Conservation (phyloP, 2,888 invertebrate genomes). For the Carterocephalus palaemon region DNA sequence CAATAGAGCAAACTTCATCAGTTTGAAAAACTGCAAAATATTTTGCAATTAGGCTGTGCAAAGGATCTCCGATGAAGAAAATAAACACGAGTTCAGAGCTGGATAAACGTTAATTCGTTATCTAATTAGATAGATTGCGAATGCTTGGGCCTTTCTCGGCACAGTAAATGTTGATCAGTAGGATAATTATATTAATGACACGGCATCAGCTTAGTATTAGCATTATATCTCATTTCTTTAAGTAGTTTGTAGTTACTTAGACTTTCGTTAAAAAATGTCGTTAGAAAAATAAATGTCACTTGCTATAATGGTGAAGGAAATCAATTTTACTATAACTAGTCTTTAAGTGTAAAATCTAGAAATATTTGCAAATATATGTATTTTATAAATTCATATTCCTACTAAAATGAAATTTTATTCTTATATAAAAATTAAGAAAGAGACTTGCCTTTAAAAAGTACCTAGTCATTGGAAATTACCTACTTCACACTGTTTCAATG, state of each 20-base stretch:
- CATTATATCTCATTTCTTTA: too few relatives aligned
- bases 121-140: constrained; percentile 54
- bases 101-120: constrained; percentile 71
- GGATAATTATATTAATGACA: background rate
- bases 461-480: too few relatives aligned
- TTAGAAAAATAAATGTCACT: too few relatives aligned
- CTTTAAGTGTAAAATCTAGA: too few relatives aligned
- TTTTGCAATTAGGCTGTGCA: constrained; percentile 50
- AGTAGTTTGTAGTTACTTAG: too few relatives aligned
- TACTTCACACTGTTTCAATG: constrained; percentile 1
- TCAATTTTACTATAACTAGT: too few relatives aligned
- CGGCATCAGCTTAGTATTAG: too few relatives aligned
- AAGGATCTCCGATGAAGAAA: constrained; percentile 55
- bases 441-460: too few relatives aligned
- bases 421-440: too few relatives aligned
- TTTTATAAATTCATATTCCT: background rate
- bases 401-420: background rate
- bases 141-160: background rate
- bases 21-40: constrained; percentile 44
- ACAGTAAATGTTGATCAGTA: constrained; percentile 7
- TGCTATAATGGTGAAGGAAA: too few relatives aligned
- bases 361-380: too few relatives aligned
- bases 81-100: constrained; percentile 51
- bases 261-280: too few relatives aligned
- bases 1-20: constrained; percentile 24